Evolutionary conservation across 2,888 invertebrate species (phyloP), one percentile per base, ranked within the genome.

Genomic region (Erebia aethiops): DNA sequence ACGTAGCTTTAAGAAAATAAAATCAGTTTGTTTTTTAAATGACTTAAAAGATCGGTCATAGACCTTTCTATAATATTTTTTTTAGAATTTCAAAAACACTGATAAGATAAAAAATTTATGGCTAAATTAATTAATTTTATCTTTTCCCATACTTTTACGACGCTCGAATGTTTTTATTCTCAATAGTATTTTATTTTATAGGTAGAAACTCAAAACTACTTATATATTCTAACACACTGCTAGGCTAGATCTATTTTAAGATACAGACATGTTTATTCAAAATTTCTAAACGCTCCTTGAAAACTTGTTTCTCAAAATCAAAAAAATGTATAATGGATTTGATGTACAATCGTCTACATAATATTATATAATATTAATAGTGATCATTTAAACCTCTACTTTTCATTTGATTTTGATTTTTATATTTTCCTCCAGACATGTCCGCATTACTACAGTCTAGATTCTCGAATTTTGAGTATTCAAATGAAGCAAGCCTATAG

Each of bases 261-360:
- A 57, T 57, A 57, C 21, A 21, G 3, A 16, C 11, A 26, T 26
- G 7, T 7, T 18, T 11, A 61, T 61, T 46, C 43, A 18, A 18
- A 61, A 18, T 43, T 61, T 61, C 61, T 18, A 46, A 61, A 61
- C 13, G 46, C 18, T 18, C 11, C 11, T 11, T 11, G 11, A 18
- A 46, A 61, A 61, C 61, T 61, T 11, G 61, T 61, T 61, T 43
- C 18, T 43, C 46, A 61, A 61, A 61, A 61, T 43, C 61, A 61
- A 61, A 61, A 61, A 46, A 46, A 9, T 8, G 5, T 13, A 43
- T 43, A 8, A 16, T 9, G 11, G 9, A 60, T 43, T 43, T 1
- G 9, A 60, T 4, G 43, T 61, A 46, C 61, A 61, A 46, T 46
- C 46, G 8, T 11, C n/a, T 41, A 46, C 7, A 14, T 60, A 46